Conservation (phyloP, 2,797 vertebrate species). For the Pantherophis alleghaniensis region DNA sequence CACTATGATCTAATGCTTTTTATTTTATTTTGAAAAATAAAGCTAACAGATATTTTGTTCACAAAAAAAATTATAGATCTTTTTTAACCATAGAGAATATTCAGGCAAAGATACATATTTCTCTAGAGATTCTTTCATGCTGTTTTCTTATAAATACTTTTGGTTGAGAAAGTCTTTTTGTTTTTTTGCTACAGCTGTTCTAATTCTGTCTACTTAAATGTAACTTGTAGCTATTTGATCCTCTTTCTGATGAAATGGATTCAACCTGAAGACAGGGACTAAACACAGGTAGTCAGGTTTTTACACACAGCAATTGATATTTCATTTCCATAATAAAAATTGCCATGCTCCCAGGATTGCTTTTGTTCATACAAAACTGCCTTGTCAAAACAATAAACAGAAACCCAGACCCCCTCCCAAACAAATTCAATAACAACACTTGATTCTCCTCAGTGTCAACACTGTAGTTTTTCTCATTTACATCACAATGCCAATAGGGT, state of each 20-base stretch:
- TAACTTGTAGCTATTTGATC: not conserved
- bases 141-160: slow-evolving; percentile 8
- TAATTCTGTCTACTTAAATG: not conserved
- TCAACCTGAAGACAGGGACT: accelerated
- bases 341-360: slow-evolving; percentile 7
- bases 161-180: not conserved
- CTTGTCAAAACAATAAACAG: slow-evolving; percentile 27
- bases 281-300: not conserved
- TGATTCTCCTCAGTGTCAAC: slow-evolving; percentile 3
- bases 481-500: not conserved
- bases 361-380: not conserved
- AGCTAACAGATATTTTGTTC: slow-evolving; percentile 8
- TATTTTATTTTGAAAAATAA: slow-evolving; percentile 9
- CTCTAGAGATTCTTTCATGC: not conserved
- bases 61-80: not conserved
- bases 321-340: not conserved
- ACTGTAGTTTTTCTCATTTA: not conserved
- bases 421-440: not conserved
- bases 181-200: not conserved
- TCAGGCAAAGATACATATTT: not conserved
- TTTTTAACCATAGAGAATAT: not conserved
- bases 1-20: not conserved
- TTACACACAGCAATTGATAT: accelerated
- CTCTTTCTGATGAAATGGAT: not conserved
- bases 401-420: not conserved